These are phyloP conservation scores for Dromius quadrimaculatus DNA, from an alignment of 2,888 invertebrate genomes.

Conservation along the genomic window DNA sequence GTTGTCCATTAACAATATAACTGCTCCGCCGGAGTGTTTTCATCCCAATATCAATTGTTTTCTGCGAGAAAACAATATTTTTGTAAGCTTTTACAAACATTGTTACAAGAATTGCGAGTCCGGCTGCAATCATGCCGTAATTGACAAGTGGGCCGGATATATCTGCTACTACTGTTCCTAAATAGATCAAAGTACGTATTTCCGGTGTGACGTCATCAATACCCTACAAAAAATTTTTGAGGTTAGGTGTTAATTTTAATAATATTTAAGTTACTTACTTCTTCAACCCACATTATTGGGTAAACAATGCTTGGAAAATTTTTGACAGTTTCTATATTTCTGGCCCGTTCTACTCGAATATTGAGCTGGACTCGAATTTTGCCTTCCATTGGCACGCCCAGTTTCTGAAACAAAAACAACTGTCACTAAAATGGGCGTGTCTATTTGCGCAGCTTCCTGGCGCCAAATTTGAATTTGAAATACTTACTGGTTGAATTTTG, in stretches of 20 bases:
- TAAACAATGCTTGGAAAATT: slow-evolving; percentile 85
- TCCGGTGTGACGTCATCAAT: slow-evolving; percentile 82
- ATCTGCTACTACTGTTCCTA: slow-evolving; percentile 84
- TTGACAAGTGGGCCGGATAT: slow-evolving; percentile 77
- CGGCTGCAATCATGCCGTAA: slow-evolving; percentile 79
- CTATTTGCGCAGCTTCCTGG: no score
- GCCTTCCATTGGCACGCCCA: slow-evolving; percentile 86
- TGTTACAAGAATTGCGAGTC: slow-evolving; percentile 74
- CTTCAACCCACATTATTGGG: slow-evolving; percentile 91
- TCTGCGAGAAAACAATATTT: slow-evolving; percentile 78
- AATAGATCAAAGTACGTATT: slow-evolving; percentile 84
- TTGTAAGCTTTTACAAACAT: slow-evolving; percentile 82
- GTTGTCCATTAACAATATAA: slow-evolving; percentile 72
- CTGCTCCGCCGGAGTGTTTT: slow-evolving; percentile 77
- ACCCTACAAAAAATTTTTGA: slow-evolving; percentile 69
- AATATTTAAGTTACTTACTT: slow-evolving; percentile 68
- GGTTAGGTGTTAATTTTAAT: not conserved
- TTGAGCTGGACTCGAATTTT: slow-evolving; percentile 86
- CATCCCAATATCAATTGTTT: slow-evolving; percentile 83
- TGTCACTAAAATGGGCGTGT: slow-evolving; percentile 40
- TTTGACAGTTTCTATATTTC: slow-evolving; percentile 77
- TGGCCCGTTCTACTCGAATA: slow-evolving; percentile 81
- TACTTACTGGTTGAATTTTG: slow-evolving; percentile 85
- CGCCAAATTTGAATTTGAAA: no score
- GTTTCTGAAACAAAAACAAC: slow-evolving; percentile 73